phyloP scores from a whole-genome alignment of 2,888 invertebrate species.

The Dioctria linearis region DNA sequence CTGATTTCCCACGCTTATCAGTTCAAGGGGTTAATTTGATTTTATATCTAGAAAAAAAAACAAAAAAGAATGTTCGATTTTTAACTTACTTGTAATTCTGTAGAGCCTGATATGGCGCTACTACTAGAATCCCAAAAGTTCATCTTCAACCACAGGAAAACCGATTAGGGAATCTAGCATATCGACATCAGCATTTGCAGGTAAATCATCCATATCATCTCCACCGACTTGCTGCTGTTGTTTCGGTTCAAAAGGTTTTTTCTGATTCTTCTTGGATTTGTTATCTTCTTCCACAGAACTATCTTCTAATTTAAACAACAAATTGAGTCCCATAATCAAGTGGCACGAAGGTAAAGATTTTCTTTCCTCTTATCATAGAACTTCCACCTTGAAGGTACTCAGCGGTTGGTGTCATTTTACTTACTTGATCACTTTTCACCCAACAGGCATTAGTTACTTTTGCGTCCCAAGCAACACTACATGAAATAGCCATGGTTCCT shows the following conservation, averaged over 20 bases:
- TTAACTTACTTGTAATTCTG: constrained; percentile 84
- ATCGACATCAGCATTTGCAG: constrained; percentile 78
- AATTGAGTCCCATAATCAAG: constrained; percentile 93
- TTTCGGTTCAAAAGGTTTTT: constrained; percentile 60
- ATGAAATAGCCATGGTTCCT: constrained; percentile 95
- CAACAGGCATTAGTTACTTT: constrained; percentile 98
- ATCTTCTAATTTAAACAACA: constrained; percentile 93
- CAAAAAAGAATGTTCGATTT: constrained; percentile 6
- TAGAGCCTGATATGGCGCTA: constrained; percentile 94
- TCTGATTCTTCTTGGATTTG: too few species aligned
- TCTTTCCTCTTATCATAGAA: constrained; percentile 97
- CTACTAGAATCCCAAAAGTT: constrained; percentile 93
- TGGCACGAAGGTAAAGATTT: constrained; percentile 96
- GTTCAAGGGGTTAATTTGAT: constrained; percentile 96
- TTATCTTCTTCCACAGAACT: constrained; percentile 81
- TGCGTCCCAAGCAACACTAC: constrained; percentile 99
- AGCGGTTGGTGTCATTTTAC: constrained; percentile 97
- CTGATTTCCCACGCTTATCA: constrained; percentile 94
- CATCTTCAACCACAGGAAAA: constrained; percentile 86
- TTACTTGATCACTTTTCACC: constrained; percentile 96
- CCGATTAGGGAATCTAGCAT: constrained; percentile 89
- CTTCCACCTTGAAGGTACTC: constrained; percentile 97
- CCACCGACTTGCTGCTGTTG: constrained; percentile 62
- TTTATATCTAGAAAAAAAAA: constrained; percentile 80
- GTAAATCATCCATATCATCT: constrained; percentile 69